phyloP scores from a whole-genome alignment of 2,888 invertebrate genomes.

The Tetragonula carbonaria region DNA sequence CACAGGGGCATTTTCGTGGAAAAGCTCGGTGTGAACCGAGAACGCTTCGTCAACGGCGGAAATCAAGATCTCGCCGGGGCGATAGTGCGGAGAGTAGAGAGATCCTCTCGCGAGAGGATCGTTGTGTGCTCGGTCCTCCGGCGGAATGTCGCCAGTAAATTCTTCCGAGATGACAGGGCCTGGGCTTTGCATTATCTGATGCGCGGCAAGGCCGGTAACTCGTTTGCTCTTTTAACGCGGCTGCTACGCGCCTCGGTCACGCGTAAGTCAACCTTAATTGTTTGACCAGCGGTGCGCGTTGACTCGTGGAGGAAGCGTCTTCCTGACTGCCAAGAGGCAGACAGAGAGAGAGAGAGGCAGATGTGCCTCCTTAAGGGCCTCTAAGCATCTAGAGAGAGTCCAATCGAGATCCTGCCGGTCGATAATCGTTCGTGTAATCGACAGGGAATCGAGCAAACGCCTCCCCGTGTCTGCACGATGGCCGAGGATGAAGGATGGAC shows the following conservation, averaged over 20 bases:
- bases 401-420: slow-evolving; percentile 61
- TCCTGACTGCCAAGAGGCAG: slow-evolving; percentile 18
- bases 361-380: slow-evolving; percentile 51
- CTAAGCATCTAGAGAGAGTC: slow-evolving; percentile 28
- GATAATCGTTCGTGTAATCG: slow-evolving; percentile 67
- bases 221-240: slow-evolving; percentile 68
- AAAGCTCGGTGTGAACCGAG: slow-evolving; percentile 47
- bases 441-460: slow-evolving; percentile 40
- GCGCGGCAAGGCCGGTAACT: slow-evolving; percentile 64
- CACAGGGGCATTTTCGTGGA: slow-evolving; percentile 57
- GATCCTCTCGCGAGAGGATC: background rate
- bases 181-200: slow-evolving; percentile 74
- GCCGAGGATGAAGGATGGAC: background rate
- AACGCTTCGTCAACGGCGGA: slow-evolving; percentile 39
- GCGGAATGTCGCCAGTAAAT: slow-evolving; percentile 78
- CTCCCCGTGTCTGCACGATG: slow-evolving; percentile 50
- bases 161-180: slow-evolving; percentile 80
- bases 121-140: background rate
- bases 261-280: slow-evolving; percentile 79
- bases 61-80: slow-evolving; percentile 56
- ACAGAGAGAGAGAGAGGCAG: no score
- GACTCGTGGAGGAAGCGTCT: slow-evolving; percentile 37
- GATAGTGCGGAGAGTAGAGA: slow-evolving; percentile 37
- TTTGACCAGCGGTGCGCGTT: slow-evolving; percentile 68
- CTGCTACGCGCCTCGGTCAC: slow-evolving; percentile 58